Conservation (phyloP, 2,113 vertebrate genomes). For the Heteronetta atricapilla region DNA sequence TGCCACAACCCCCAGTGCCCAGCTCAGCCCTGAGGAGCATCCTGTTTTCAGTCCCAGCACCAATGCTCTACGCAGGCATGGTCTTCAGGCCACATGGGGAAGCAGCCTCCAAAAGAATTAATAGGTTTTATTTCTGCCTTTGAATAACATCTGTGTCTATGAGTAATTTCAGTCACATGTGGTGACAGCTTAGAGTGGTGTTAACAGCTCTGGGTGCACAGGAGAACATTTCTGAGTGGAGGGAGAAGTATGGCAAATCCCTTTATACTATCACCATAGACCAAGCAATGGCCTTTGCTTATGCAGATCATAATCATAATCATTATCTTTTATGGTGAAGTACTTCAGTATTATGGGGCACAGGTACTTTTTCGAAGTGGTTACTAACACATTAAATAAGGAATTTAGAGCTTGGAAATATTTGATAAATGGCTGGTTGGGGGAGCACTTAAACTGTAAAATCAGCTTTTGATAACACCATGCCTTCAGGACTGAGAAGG, state of each 20-base stretch:
- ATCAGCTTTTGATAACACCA: conserved; percentile 14
- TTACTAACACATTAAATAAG: conserved; percentile 67
- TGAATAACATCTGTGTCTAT: not conserved
- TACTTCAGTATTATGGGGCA: conserved; percentile 39
- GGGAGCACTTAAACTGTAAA: conserved; percentile 48
- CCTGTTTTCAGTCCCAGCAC: not conserved
- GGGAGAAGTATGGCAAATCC: conserved; percentile 11
- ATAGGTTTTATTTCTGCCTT: not conserved
- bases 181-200: not conserved
- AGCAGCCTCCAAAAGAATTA: not conserved
- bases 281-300: conserved; percentile 58
- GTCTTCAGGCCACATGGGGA: not conserved
- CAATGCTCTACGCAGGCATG: fast-evolving
- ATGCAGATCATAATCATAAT: conserved; percentile 64
- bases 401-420: conserved; percentile 37
- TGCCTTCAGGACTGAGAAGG: not conserved
- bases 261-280: conserved; percentile 11
- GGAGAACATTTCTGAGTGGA: not conserved
- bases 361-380: conserved; percentile 52
- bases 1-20: not conserved
- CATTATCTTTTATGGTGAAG: conserved; percentile 66
- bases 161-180: not conserved
- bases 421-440: conserved; percentile 61
- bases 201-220: not conserved
- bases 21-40: not conserved